Evolutionary conservation across 2,113 vertebrate species (phyloP).

Genomic region (Ramphastos sulfuratus): DNA sequence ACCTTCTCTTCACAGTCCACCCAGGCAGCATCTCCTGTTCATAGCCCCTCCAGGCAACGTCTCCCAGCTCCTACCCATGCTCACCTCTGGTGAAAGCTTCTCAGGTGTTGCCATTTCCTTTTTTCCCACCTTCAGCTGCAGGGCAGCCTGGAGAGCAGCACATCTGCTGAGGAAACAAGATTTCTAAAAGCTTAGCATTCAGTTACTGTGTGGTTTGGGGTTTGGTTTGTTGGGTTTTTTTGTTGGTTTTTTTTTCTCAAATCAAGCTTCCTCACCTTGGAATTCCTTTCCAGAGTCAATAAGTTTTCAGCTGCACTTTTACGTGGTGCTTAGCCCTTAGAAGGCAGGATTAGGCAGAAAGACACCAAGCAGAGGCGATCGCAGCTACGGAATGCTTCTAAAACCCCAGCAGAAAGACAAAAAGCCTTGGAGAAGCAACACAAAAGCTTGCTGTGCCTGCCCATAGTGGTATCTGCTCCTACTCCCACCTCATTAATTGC

Average conservation of each 20-base stretch:
- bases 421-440: background rate
- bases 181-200: background rate
- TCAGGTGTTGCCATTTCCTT: background rate
- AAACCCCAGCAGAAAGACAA: background rate
- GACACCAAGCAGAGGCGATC: background rate
- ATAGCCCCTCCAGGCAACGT: background rate
- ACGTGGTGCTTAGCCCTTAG: background rate
- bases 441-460: slow-evolving; percentile 40
- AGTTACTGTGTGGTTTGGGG: no score
- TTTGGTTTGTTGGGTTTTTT: background rate
- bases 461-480: slow-evolving; percentile 22
- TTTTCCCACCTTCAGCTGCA: background rate
- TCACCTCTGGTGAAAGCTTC: background rate
- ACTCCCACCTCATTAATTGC: slow-evolving; percentile 67
- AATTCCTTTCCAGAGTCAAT: background rate
- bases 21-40: background rate
- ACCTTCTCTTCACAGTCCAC: no score
- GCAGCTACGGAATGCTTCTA: background rate
- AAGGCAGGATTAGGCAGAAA: background rate
- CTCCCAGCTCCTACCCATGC: background rate
- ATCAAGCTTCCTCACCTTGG: background rate
- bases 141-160: background rate
- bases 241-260: background rate
- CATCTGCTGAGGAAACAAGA: background rate
- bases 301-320: background rate